phyloP scores from a whole-genome alignment of 1,140 invertebrate species.

The Stenopsyche tienmushanensis region DNA sequence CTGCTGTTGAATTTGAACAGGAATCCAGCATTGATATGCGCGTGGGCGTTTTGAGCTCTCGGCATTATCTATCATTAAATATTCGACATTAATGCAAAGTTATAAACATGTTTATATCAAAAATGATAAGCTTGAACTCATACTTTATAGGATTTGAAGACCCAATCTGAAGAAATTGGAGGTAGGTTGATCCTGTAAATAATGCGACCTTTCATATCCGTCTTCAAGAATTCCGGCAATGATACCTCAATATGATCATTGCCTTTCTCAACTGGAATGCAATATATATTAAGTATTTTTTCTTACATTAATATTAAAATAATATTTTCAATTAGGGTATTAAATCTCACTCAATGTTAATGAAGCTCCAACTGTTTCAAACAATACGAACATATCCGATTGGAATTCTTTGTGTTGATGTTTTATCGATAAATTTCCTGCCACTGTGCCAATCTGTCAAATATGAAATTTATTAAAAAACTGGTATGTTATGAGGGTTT shows the following conservation, averaged over 20 bases:
- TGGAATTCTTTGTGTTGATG: conserved; percentile 72
- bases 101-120: no score
- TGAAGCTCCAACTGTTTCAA: conserved; percentile 69
- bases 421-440: conserved; percentile 80
- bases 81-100: no score
- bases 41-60: conserved; percentile 72
- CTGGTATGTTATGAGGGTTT: background rate
- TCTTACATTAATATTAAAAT: no score
- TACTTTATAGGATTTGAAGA: conserved; percentile 51
- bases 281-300: no score
- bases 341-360: conserved; percentile 62
- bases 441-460: conserved; percentile 70
- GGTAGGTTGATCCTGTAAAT: conserved; percentile 36
- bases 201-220: conserved; percentile 46
- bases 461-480: conserved; percentile 39
- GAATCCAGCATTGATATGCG: conserved; percentile 74
- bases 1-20: conserved; percentile 60
- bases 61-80: conserved; percentile 62
- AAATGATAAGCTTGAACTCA: no score
- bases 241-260: background rate
- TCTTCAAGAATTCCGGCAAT: conserved; percentile 44
- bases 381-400: conserved; percentile 75
- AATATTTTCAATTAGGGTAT: no score
- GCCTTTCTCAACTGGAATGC: conserved; percentile 26
- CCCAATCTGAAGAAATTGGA: conserved; percentile 46